These are phyloP conservation scores for Etia nguti DNA, from an alignment of 2,113 vertebrate genomes.

Conservation along the genomic window DNA sequence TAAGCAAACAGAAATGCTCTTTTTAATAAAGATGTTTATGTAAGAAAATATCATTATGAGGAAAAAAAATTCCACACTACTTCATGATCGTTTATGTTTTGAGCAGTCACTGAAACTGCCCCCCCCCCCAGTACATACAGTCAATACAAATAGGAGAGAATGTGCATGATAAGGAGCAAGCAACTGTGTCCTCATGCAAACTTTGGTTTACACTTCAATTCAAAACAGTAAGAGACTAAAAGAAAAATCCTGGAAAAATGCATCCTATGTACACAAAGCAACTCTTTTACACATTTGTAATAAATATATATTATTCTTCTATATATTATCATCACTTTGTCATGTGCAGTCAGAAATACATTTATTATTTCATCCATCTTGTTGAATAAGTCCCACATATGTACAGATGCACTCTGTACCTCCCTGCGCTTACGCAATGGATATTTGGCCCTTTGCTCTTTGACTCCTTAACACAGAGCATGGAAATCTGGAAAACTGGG, in stretches of 20 bases:
- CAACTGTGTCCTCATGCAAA: constrained; percentile 19
- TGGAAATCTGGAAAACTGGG: constrained; percentile 1
- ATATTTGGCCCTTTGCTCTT: constrained; percentile 17
- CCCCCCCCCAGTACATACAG: neutral
- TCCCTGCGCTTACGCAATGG: neutral
- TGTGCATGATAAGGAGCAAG: constrained; percentile 12
- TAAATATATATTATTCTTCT: constrained; percentile 47
- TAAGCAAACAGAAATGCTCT: neutral
- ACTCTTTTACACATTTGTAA: constrained; percentile 19
- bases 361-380: constrained; percentile 6
- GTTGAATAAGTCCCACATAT: neutral
- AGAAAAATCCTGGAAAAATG: constrained; percentile 13
- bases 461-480: neutral
- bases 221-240: neutral
- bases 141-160: constrained; percentile 4
- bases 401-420: constrained; percentile 22
- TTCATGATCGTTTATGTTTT: neutral
- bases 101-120: neutral
- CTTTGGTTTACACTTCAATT: constrained; percentile 50
- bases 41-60: neutral
- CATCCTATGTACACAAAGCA: constrained; percentile 15
- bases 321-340: constrained; percentile 40
- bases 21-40: neutral
- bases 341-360: constrained; percentile 27
- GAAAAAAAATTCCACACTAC: neutral